Evolutionary conservation across 2,113 vertebrate genomes (phyloP), one percentile per base, ranked within the genome.

Genomic region (Limnothrissa miodon): DNA sequence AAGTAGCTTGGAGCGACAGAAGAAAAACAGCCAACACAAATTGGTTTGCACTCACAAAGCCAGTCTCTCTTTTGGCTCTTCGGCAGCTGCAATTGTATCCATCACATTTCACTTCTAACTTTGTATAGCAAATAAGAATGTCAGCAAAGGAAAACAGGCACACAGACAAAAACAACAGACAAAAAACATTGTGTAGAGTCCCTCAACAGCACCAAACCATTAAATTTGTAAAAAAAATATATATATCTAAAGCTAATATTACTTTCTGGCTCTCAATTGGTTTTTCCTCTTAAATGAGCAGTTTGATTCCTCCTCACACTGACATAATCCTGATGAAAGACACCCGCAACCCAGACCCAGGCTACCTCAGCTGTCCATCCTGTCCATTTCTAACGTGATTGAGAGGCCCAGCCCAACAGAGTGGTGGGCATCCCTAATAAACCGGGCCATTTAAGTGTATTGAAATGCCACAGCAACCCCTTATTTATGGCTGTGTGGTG

Each of bases 11-110:
- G 59, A 62, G 59, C 59, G 46, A 13, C 2, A 2, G 46, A 62
- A n/a, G 59, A 25, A 62, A 59, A 62, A 62, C 59, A 62, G 25
- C 59, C 59, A 25, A 62, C 59, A 62, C 59, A 62, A 62, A 62
- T 62, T 29, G 59, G 59, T 11, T 29, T 29, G 25, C 25, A 2
- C 29, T 62, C 9, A 25, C 7, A 10, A 25, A 59, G n/a, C 25
- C 6, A 1, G 9, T 9, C 21, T 25, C 2, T 33, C 29, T 29
- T 29, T 23, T 23, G 0, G 23, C 51, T 56, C 21, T 19, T 2
- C 42, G 42, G 51, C 51, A 56, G 51, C 21, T 56, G 51, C 51
- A 23, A 56, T 62, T 62, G 9, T 29, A 33, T 33, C 10, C 29
- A 33, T 74, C 25, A 15, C 66, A 74, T 36, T 74, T 1, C 1